These are phyloP conservation scores for Anastrepha ludens DNA, from an alignment of 1,140 invertebrate species.

Conservation along the genomic window DNA sequence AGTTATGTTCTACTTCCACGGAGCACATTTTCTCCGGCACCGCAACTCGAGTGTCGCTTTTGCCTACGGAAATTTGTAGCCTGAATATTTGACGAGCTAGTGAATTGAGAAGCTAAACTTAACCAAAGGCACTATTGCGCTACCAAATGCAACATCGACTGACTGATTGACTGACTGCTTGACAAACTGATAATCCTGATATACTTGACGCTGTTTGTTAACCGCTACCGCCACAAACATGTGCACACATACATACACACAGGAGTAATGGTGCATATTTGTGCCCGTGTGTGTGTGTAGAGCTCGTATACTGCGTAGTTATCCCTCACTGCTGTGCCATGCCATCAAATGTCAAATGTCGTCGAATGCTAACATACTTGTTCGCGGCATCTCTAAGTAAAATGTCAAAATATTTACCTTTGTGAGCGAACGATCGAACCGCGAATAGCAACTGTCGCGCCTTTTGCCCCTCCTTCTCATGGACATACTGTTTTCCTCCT, in stretches of 20 bases:
- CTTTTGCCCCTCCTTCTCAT: not conserved
- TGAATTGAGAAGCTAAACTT: slow-evolving; percentile 35
- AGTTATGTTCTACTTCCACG: not conserved
- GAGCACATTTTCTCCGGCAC: not conserved
- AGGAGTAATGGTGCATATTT: too few species aligned
- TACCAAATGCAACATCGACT: not conserved
- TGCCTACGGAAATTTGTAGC: not conserved
- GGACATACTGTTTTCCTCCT: not conserved
- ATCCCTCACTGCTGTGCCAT: not conserved
- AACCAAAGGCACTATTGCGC: not conserved
- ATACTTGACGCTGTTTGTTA: not conserved
- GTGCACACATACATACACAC: too few species aligned
- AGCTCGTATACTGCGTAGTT: not conserved
- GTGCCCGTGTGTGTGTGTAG: too few species aligned
- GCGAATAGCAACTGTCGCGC: not conserved
- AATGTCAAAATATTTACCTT: slow-evolving; percentile 56
- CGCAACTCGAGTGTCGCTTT: not conserved
- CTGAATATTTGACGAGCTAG: slow-evolving; percentile 29
- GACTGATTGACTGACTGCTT: not conserved
- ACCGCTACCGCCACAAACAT: too few species aligned
- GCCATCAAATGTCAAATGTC: slow-evolving; percentile 13
- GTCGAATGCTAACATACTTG: slow-evolving; percentile 15
- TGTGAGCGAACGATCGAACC: slow-evolving; percentile 37
- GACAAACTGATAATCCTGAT: not conserved
- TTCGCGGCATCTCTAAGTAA: slow-evolving; percentile 53